Evolutionary conservation across 1,140 invertebrate species (phyloP).

Genomic region (Drosophila arawakana): DNA sequence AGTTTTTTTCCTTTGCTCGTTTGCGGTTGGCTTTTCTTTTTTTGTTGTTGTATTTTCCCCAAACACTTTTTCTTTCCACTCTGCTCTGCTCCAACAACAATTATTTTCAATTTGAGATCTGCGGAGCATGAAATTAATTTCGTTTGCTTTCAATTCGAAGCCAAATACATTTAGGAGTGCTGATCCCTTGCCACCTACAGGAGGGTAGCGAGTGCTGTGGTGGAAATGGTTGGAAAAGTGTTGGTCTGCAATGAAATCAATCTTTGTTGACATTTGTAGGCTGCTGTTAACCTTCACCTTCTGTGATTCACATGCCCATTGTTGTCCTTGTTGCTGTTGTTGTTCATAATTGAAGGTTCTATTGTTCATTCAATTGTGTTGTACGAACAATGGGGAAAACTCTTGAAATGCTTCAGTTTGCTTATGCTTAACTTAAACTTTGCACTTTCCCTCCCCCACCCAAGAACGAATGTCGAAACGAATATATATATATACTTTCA

Average conservation of each 20-base stretch:
- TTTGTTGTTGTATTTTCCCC: background rate
- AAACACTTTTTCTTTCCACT: background rate
- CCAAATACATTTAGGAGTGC: background rate
- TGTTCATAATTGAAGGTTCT: constrained; percentile 34
- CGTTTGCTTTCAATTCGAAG: constrained; percentile 13
- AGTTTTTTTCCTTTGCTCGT: constrained; percentile 4
- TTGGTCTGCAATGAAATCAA: constrained; percentile 35
- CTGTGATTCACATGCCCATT: constrained; percentile 15
- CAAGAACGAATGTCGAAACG: background rate
- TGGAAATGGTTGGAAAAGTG: constrained; percentile 11
- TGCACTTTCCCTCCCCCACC: background rate
- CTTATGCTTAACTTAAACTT: background rate
- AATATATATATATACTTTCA: constrained; percentile 3
- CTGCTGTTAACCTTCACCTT: constrained; percentile 30
- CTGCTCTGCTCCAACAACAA: constrained; percentile 28
- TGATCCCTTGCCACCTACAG: constrained; percentile 9
- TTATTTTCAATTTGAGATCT: constrained; percentile 74
- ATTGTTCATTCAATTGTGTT: constrained; percentile 43
- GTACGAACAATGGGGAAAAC: constrained; percentile 25
- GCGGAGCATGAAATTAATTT: constrained; percentile 80
- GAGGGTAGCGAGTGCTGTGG: no score
- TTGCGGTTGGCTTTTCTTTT: constrained; percentile 4
- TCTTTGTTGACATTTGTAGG: constrained; percentile 41
- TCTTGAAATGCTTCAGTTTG: background rate
- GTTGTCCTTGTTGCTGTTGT: constrained; percentile 4